Base-by-base conservation (phyloP, 2,797 vertebrate species). In the Helicolenus hilgendorfi region DNA sequence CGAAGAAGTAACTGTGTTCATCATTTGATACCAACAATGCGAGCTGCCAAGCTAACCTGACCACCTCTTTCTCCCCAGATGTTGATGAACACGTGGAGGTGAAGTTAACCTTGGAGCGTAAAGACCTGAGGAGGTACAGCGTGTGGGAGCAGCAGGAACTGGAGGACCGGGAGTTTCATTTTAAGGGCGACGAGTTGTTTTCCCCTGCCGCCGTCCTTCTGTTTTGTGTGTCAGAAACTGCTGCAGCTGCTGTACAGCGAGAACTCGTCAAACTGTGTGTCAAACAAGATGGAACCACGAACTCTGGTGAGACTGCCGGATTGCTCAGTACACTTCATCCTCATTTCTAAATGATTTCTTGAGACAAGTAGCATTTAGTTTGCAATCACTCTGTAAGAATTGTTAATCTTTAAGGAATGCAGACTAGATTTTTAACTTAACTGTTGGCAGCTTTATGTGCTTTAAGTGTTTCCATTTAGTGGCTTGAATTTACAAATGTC, bases 51-150 rank as follows among this genome's bases (percentile, higher is more conserved):
- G 3, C 49, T 84, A 36, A 79, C 29, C 24, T 4, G 11, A 6
- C 70, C 13, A 49, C 60, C 49, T 90, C 2, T 78, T 18, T 49
- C 80, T 94, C 64, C 91, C 4, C 94, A 99, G 98, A 97, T 58
- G 55, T 87, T 6, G 67, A 81, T 31, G 94, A 97, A 79, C 91
- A 95, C 75, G 83, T 84, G n/a, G 60, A 93, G 2, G 55, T 96
- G 83, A 91, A 93, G 4, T 69, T 99, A 78, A 91, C 74, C 26
- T 78, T 99, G 80, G 95, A 98, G 79, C 97, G 97, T 3, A 84
- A 75, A 58, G 93, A 98, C 78, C 94, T 99, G 88, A 95, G 95
- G 89, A 97, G 96, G 67, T 98, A 98, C 96, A 98, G 98, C 7
- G 64, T 98, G 45, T 99, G 98, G 98, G 97, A 96, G 55, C 93